phyloP scores from a whole-genome alignment of 2,113 vertebrate species.

The Mastomys natalensis region DNA sequence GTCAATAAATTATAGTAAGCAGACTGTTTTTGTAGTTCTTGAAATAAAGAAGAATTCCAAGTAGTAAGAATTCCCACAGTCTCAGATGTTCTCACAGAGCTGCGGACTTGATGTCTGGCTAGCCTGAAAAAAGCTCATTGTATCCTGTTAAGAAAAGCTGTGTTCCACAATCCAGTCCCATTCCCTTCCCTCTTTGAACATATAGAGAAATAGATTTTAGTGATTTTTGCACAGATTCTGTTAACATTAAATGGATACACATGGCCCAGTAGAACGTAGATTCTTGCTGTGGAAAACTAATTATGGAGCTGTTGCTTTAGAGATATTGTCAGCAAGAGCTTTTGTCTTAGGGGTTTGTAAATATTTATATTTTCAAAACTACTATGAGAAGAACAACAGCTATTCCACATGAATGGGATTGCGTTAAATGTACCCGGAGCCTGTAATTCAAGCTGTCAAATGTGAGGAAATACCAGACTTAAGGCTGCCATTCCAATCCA shows the following conservation, averaged over 20 bases:
- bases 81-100: background rate
- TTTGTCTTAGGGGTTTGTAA: conserved; percentile 81
- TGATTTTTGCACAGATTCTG: conserved; percentile 61
- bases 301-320: conserved; percentile 65
- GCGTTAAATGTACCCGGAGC: conserved; percentile 80
- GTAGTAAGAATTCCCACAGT: background rate
- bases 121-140: background rate
- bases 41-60: background rate
- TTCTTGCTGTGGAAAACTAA: conserved; percentile 74
- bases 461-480: conserved; percentile 82
- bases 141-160: conserved; percentile 39
- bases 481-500: conserved; percentile 74
- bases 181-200: conserved; percentile 25
- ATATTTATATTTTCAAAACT: conserved; percentile 82
- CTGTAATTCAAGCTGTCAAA: conserved; percentile 84
- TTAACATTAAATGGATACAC: conserved; percentile 48
- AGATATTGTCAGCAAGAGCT: conserved; percentile 78
- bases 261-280: conserved; percentile 48
- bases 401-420: conserved; percentile 82
- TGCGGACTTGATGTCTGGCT: background rate
- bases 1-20: background rate
- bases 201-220: conserved; percentile 32
- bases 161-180: background rate
- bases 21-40: background rate
- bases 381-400: conserved; percentile 81